Percentiles rank a stretch among this genome's conserved stretches.
Conservation (phyloP, 1,140 invertebrate species). For the Odontomachus brunneus region DNA sequence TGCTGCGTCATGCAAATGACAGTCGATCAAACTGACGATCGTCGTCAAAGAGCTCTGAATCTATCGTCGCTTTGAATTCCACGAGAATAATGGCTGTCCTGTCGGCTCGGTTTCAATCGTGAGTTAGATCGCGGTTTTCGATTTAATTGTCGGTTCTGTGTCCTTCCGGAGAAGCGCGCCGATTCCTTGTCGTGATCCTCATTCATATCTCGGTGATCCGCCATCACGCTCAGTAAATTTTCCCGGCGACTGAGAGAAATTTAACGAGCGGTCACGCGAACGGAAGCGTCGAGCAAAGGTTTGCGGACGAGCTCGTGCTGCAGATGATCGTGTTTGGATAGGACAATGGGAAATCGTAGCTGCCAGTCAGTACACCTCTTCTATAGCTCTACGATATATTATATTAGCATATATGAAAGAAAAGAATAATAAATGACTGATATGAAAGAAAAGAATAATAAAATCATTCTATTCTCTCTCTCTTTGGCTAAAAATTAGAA, state of each 20-base stretch:
- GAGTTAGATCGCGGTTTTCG: not conserved
- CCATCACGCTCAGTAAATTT: not conserved
- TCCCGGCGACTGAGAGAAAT: conserved; percentile 25
- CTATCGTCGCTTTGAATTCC: not conserved
- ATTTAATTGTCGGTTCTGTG: conserved; percentile 21
- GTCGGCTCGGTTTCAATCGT: not conserved
- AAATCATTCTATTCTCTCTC: no score
- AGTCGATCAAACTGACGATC: conserved; percentile 35
- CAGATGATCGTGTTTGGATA: conserved; percentile 48
- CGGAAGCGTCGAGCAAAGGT: not conserved
- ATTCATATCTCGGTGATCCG: not conserved
- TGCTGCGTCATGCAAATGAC: not conserved
- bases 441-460: no score
- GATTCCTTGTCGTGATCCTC: not conserved
- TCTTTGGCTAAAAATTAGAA: no score
- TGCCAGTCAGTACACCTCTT: conserved; percentile 67
- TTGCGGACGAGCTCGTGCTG: not conserved
- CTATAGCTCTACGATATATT: not conserved
- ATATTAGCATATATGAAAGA: no score
- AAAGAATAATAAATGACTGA: no score
- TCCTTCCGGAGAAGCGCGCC: not conserved
- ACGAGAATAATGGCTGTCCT: conserved; percentile 8
- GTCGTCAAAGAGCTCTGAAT: conserved; percentile 28
- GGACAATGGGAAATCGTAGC: conserved; percentile 76
- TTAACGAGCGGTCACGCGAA: conserved; percentile 29